Conservation (phyloP, 1,140 invertebrate genomes). For the Parasteatoda tepidariorum region DNA sequence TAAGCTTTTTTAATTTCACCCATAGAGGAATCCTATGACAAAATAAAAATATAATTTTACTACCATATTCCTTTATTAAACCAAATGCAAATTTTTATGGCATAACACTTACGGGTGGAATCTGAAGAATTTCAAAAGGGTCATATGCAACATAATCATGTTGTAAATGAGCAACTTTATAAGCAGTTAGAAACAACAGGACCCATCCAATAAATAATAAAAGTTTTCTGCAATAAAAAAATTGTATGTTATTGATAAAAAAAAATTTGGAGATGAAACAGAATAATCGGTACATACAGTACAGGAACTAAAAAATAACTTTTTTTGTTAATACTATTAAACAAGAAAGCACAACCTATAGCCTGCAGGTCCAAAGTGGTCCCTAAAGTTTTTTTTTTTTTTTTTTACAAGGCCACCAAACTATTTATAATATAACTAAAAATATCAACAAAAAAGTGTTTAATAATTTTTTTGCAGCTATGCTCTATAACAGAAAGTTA, state of each 20-base stretch:
- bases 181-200: conserved; percentile 85
- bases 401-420: too few species aligned
- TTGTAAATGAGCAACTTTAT: conserved; percentile 97
- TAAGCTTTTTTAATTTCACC: conserved; percentile 96
- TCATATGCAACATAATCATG: conserved; percentile 99
- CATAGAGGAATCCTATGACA: conserved; percentile 80
- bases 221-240: conserved; percentile 73
- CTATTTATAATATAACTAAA: too few species aligned
- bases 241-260: background rate
- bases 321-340: too few species aligned
- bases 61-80: background rate
- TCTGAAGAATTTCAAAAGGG: conserved; percentile 94
- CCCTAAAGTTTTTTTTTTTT: too few species aligned
- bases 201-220: conserved; percentile 88
- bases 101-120: conserved; percentile 79
- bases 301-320: too few species aligned
- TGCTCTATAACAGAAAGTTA: too few species aligned
- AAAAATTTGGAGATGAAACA: too few species aligned
- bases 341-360: too few species aligned
- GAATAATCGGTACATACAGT: too few species aligned
- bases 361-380: too few species aligned
- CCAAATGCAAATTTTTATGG: background rate
- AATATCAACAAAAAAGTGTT: too few species aligned
- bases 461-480: too few species aligned
- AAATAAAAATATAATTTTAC: conserved; percentile 61